Conservation (phyloP, 2,888 invertebrate genomes). For the Xanthia togata region DNA sequence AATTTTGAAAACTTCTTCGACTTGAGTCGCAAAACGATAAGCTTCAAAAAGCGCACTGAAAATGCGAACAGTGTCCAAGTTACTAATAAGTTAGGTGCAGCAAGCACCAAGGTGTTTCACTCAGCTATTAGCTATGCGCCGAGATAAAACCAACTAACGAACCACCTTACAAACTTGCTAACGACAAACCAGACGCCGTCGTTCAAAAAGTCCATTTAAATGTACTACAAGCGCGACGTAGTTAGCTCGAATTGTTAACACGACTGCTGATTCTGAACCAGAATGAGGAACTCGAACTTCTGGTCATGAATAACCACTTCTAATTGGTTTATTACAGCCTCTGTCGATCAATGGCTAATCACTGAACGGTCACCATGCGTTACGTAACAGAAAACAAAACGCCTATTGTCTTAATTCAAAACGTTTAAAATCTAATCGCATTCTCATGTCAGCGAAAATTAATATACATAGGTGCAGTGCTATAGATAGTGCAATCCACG, state of each 20-base stretch:
- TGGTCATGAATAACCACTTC: constrained; percentile 18
- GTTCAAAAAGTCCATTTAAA: constrained; percentile 45
- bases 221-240: constrained; percentile 28
- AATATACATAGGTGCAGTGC: too few relatives aligned
- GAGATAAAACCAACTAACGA: constrained; percentile 61
- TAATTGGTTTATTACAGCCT: constrained; percentile 6
- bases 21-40: not conserved
- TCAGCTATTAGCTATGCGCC: constrained; percentile 53
- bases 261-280: constrained; percentile 31
- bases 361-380: not conserved
- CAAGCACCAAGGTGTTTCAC: constrained; percentile 39
- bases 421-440: too few relatives aligned
- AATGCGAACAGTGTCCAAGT: constrained; percentile 28
- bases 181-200: constrained; percentile 44
- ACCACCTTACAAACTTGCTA: constrained; percentile 45
- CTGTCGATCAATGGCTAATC: constrained; percentile 28
- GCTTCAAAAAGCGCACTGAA: not conserved
- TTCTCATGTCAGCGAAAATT: too few relatives aligned
- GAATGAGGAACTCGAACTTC: constrained; percentile 40
- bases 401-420: too few relatives aligned
- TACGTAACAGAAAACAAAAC: not conserved
- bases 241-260: constrained; percentile 46
- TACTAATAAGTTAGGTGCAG: constrained; percentile 24
- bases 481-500: too few relatives aligned
- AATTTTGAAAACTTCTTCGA: not conserved